phyloP scores from a whole-genome alignment of 2,797 vertebrate species.

The Sebastes umbrosus region DNA sequence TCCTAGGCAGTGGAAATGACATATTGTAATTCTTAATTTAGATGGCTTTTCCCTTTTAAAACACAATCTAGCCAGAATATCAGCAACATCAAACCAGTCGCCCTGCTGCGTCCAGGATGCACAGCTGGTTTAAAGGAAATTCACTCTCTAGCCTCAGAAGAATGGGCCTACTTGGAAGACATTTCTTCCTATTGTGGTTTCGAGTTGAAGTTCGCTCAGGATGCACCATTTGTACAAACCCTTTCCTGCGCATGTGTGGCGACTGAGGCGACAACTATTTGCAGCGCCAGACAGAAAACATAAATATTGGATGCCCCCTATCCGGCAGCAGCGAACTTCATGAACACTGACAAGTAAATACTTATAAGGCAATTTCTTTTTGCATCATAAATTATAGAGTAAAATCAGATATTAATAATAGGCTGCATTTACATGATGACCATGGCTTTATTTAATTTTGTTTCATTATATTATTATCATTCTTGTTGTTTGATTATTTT shows the following conservation, averaged over 20 bases:
- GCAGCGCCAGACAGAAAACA: constrained; percentile 71
- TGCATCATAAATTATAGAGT: not conserved
- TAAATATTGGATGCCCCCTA: constrained; percentile 70
- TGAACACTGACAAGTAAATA: constrained; percentile 30
- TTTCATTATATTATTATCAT: not conserved
- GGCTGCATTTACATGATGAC: not conserved
- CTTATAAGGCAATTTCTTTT: not conserved
- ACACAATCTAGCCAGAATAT: not conserved
- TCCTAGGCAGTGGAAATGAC: not conserved
- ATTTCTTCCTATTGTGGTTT: constrained; percentile 46
- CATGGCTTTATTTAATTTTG: not conserved
- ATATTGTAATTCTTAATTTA: not conserved
- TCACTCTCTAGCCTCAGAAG: constrained; percentile 52
- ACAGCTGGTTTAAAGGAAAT: constrained; percentile 46
- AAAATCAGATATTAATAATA: not conserved
- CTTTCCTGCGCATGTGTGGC: constrained; percentile 61
- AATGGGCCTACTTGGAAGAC: constrained; percentile 53
- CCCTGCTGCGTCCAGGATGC: constrained; percentile 48
- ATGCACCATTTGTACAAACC: constrained; percentile 43
- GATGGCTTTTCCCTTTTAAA: not conserved
- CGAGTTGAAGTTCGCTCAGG: constrained; percentile 25
- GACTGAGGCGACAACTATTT: constrained; percentile 69
- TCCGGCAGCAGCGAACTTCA: constrained; percentile 56
- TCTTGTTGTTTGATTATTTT: not conserved
- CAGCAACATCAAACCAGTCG: constrained; percentile 21